Percentiles rank a stretch among this genome's conserved stretches.
Conservation (phyloP, 2,797 vertebrate species). For the Tinamus major region DNA sequence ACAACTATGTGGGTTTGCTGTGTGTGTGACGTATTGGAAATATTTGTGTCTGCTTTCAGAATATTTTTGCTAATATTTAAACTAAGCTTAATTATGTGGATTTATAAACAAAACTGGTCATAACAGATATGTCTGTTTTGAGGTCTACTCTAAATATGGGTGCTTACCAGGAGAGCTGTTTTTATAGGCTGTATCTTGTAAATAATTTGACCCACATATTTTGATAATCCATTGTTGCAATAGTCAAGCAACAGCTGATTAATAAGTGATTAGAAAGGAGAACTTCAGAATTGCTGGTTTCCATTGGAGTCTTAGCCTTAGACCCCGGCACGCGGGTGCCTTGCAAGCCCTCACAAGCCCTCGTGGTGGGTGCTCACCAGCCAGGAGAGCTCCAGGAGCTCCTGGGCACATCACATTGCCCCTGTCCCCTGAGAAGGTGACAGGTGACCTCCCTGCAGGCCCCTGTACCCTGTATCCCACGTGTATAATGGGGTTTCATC, state of each 20-base stretch:
- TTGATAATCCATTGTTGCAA: not conserved
- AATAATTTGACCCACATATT: not conserved
- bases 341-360: not conserved
- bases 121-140: not conserved
- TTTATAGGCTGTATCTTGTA: not conserved
- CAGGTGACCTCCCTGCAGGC: not conserved
- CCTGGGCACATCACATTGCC: not conserved
- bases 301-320: not conserved
- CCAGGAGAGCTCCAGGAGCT: not conserved
- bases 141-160: not conserved
- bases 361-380: not conserved
- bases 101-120: not conserved
- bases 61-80: not conserved
- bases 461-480: not conserved
- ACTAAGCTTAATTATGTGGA: not conserved
- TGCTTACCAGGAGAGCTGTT: not conserved
- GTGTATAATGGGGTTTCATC: not conserved
- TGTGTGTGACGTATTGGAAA: slow-evolving; percentile 4
- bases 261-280: slow-evolving; percentile 10
- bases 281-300: slow-evolving; percentile 29
- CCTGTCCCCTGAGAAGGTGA: not conserved
- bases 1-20: not conserved
- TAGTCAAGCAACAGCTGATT: not conserved
- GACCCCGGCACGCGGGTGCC: not conserved
- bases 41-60: not conserved